Conservation (phyloP, 2,888 invertebrate genomes). For the Tethea ocularis region DNA sequence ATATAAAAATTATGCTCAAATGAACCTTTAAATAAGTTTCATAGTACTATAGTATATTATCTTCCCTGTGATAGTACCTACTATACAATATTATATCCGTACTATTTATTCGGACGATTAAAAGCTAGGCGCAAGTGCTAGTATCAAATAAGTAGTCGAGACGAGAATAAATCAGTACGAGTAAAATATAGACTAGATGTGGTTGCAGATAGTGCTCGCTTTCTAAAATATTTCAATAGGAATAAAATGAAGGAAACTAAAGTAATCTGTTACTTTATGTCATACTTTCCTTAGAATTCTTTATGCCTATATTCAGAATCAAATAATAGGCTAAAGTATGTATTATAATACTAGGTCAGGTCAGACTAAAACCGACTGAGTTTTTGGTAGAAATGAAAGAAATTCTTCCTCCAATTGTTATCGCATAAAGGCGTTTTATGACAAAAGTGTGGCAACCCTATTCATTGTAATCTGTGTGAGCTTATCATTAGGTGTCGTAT, state of each 20-base stretch:
- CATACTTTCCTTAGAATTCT: background rate
- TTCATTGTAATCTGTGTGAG: slow-evolving; percentile 29
- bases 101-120: too few relatives aligned
- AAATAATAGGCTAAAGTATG: background rate
- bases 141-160: too few relatives aligned
- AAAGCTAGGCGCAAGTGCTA: too few relatives aligned
- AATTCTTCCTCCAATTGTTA: slow-evolving; percentile 31
- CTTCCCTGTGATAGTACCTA: too few relatives aligned
- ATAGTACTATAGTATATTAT: too few relatives aligned
- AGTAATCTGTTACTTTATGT: background rate
- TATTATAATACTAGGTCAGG: slow-evolving; percentile 3
- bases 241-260: background rate
- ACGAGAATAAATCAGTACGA: too few relatives aligned
- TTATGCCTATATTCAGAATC: background rate
- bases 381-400: slow-evolving; percentile 23
- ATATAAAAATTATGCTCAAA: too few relatives aligned
- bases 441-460: slow-evolving; percentile 35
- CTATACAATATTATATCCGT: too few relatives aligned
- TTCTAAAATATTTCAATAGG: background rate
- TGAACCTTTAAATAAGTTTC: too few relatives aligned
- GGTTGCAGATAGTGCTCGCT: too few relatives aligned
- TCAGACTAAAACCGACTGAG: slow-evolving; percentile 1
- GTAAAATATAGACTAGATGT: too few relatives aligned
- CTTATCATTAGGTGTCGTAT: slow-evolving; percentile 28
- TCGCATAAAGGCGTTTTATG: slow-evolving; percentile 38